A percentile compares a stretch with the other conserved stretches of the same genome.
Conservation (phyloP, 92 coral and sea anemone species). For the Nematostella vectensis region DNA sequence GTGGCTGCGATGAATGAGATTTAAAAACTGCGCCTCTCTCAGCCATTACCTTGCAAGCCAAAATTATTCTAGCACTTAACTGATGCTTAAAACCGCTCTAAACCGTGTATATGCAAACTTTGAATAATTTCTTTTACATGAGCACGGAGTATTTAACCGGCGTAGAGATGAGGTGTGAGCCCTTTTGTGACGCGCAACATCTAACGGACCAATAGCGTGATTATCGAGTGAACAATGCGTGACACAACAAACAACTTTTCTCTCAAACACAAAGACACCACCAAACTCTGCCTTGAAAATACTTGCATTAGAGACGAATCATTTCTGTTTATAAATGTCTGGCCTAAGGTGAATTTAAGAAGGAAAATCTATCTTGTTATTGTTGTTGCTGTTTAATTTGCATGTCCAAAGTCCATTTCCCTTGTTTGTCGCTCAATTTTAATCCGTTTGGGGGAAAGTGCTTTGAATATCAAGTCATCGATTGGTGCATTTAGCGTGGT, state of each 20-base stretch:
- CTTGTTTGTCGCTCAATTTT: no score
- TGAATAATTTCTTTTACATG: not conserved
- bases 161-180: not conserved
- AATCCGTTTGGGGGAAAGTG: not conserved
- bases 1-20: slow-evolving; percentile 20
- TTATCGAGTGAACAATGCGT: slow-evolving; percentile 1
- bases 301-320: no score
- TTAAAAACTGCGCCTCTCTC: slow-evolving; percentile 10
- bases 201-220: slow-evolving; percentile 30
- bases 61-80: not conserved
- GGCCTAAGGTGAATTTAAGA: no score
- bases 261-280: no score
- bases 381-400: no score
- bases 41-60: slow-evolving; percentile 16
- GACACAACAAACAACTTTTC: not conserved
- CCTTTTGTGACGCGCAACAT: slow-evolving; percentile 20
- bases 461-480: slow-evolving; percentile 1
- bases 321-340: no score
- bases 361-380: no score
- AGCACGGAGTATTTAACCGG: not conserved
- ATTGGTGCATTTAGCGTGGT: not conserved
- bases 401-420: no score
- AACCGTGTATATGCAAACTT: not conserved
- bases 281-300: no score
- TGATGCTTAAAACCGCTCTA: no score